A percentile compares a stretch with the other conserved stretches of the same genome.
phyloP scores from a whole-genome alignment of 35 echinoderm and acorn worm genomes.

The Nesometra sesokonis region DNA sequence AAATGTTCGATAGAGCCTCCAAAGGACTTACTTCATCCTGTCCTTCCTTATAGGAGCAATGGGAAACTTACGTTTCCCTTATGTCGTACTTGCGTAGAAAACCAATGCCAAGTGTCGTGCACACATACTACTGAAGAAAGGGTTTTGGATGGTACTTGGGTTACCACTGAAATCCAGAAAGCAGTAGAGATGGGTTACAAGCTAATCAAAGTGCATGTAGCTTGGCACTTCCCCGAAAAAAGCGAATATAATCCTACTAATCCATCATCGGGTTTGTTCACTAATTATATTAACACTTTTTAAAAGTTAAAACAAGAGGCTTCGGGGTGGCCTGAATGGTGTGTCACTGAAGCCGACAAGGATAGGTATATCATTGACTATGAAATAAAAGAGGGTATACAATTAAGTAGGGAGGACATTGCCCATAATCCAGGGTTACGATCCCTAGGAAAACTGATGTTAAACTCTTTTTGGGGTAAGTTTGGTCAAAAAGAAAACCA shows the following conservation, averaged over 20 bases:
- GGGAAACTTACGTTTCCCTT: slow-evolving; percentile 14
- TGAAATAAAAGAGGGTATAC: not conserved
- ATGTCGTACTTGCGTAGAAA: slow-evolving; percentile 9
- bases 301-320: not conserved
- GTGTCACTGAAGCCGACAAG: not conserved
- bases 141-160: slow-evolving; percentile 6
- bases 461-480: slow-evolving; percentile 33
- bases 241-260: not conserved
- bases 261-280: not conserved
- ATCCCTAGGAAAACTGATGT: slow-evolving; percentile 10
- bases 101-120: not conserved
- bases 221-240: not conserved
- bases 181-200: not conserved
- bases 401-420: not conserved
- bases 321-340: not conserved
- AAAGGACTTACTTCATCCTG: not conserved
- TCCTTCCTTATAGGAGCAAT: slow-evolving; percentile 3
- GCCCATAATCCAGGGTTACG: slow-evolving; percentile 5
- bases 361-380: not conserved
- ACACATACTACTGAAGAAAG: not conserved
- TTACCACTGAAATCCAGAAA: not conserved
- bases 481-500: slow-evolving; percentile 3
- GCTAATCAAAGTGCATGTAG: not conserved
- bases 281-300: slow-evolving; percentile 2
- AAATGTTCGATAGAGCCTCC: not conserved